Conservation (phyloP, 2,888 invertebrate species). For the Dolichopus griseipennis region DNA sequence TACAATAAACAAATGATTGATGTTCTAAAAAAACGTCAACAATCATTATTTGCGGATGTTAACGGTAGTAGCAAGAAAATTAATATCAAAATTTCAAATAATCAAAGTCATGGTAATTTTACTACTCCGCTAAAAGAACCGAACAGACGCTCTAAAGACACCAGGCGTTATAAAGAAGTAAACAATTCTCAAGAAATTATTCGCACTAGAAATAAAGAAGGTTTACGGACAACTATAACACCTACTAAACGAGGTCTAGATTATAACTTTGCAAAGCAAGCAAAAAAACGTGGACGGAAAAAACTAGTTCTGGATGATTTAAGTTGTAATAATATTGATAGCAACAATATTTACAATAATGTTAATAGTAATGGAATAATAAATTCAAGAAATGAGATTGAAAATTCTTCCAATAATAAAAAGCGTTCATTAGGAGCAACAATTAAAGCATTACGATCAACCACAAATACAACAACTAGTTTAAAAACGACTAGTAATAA, state of each 20-base stretch:
- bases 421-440: background rate
- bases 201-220: conserved; percentile 18
- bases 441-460: conserved; percentile 10
- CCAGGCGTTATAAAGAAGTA: background rate
- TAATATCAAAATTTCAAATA: conserved; percentile 23
- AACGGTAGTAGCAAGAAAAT: background rate
- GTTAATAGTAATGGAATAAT: background rate
- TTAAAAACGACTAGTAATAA: conserved; percentile 16
- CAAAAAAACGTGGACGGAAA: conserved; percentile 12
- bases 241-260: conserved; percentile 22
- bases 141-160: background rate
- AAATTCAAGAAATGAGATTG: background rate
- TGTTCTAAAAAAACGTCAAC: conserved; percentile 21
- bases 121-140: background rate
- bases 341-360: background rate
- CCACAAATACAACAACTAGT: conserved; percentile 19
- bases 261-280: conserved; percentile 18
- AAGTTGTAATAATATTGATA: background rate
- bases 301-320: background rate
- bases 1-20: conserved; percentile 27
- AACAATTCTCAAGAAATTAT: background rate
- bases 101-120: background rate
- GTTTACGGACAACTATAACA: conserved; percentile 22
- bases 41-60: conserved; percentile 11
- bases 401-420: background rate